phyloP scores from a whole-genome alignment of 2,888 invertebrate species.

The Acanthococcus lagerstroemiae region DNA sequence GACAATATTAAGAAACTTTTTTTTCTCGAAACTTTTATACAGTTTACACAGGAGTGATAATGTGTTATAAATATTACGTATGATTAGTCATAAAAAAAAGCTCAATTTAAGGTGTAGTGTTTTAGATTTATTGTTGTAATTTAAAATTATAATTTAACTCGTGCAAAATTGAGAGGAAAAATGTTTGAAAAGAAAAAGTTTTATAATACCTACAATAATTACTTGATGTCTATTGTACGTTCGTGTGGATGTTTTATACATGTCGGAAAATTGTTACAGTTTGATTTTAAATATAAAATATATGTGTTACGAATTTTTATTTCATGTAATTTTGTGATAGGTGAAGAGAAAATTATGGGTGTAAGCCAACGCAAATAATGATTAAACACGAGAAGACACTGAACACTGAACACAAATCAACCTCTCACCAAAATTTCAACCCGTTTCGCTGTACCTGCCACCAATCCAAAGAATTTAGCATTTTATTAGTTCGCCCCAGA shows the following conservation, averaged over 20 bases:
- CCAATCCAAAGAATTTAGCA: too few relatives aligned
- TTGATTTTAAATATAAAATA: constrained; percentile 23
- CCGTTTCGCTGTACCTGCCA: too few relatives aligned
- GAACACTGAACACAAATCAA: too few relatives aligned
- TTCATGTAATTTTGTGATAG: not conserved
- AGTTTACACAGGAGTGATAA: constrained; percentile 19
- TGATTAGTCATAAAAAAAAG: constrained; percentile 27
- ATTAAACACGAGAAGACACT: too few relatives aligned
- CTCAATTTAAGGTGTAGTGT: constrained; percentile 27
- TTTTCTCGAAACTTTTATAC: constrained; percentile 16
- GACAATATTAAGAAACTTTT: not conserved
- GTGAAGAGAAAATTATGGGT: too few relatives aligned
- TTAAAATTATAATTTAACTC: constrained; percentile 1
- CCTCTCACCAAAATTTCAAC: too few relatives aligned
- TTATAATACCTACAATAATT: constrained; percentile 17
- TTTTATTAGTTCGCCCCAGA: too few relatives aligned
- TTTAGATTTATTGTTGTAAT: constrained; percentile 19
- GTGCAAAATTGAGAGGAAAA: constrained; percentile 1
- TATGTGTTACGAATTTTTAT: not conserved
- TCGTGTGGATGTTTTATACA: constrained; percentile 26
- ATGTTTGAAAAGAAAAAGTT: not conserved
- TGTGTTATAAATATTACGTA: constrained; percentile 14
- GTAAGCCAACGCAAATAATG: too few relatives aligned
- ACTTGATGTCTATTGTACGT: constrained; percentile 17
- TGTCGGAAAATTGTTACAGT: constrained; percentile 7